Evolutionary conservation across 2,113 vertebrate genomes (phyloP).

Genomic region (Coptodon bakossiorum): DNA sequence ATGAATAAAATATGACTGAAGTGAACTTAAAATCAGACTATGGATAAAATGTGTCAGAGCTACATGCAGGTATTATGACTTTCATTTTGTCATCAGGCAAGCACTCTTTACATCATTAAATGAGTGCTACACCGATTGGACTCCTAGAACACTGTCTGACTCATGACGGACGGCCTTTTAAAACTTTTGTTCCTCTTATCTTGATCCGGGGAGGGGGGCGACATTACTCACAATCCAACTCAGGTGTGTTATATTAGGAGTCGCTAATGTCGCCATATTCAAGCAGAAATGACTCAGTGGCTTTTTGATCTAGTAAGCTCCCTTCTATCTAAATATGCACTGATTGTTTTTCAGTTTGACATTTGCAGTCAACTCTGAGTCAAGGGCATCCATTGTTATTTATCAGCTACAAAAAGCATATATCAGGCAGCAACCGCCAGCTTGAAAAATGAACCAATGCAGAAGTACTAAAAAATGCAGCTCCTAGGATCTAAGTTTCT

Average conservation of each 20-base stretch:
- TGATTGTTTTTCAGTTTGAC: neutral
- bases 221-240: neutral
- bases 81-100: neutral
- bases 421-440: neutral
- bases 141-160: neutral
- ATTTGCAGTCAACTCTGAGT: neutral
- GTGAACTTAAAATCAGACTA: slow-evolving; percentile 48
- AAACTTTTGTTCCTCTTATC: neutral
- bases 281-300: neutral
- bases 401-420: neutral
- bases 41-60: slow-evolving; percentile 24
- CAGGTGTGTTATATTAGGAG: neutral
- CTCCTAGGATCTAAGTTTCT: neutral
- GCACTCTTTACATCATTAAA: neutral
- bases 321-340: neutral
- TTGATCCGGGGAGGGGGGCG: neutral
- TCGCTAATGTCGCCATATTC: neutral
- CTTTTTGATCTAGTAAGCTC: neutral
- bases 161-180: neutral
- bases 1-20: slow-evolving; percentile 69
- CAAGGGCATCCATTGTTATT: neutral
- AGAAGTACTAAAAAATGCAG: neutral
- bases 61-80: neutral
- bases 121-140: neutral
- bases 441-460: neutral